phyloP scores from a whole-genome alignment of 2,888 invertebrate genomes.

The Heliconius cydno region DNA sequence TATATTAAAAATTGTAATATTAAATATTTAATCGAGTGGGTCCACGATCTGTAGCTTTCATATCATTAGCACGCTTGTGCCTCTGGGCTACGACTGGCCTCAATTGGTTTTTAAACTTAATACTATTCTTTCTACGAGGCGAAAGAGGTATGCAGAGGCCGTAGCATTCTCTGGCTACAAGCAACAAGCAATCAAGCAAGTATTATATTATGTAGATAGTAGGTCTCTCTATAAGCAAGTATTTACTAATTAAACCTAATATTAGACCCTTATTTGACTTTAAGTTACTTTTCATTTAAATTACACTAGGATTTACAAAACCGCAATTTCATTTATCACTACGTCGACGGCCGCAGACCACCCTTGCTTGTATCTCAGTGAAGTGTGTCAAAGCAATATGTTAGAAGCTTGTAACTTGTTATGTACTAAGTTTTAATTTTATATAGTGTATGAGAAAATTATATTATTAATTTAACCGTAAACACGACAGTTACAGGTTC shows the following conservation, averaged over 20 bases:
- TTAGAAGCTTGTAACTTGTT: neutral
- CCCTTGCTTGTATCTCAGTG: slow-evolving; percentile 18
- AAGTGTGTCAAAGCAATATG: slow-evolving; percentile 18
- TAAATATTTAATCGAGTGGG: no score
- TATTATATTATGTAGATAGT: neutral
- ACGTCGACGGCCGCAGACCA: slow-evolving; percentile 24
- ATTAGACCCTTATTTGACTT: neutral
- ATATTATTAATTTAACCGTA: neutral
- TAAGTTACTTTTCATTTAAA: slow-evolving; percentile 26
- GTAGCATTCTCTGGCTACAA: no score
- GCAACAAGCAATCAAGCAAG: no score
- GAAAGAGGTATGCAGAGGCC: no score
- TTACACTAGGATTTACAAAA: slow-evolving; percentile 8
- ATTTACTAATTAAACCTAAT: neutral
- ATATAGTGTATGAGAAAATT: neutral
- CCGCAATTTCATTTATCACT: slow-evolving; percentile 22
- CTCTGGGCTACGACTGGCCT: no score
- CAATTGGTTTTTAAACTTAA: no score
- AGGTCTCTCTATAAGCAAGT: neutral
- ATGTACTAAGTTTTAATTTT: neutral
- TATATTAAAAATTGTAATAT: no score
- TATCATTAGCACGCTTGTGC: no score
- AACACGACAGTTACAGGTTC: no score
- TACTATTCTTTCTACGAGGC: no score
- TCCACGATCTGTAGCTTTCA: no score